Evolutionary conservation across 1,140 invertebrate species (phyloP).

Genomic region (Ctenoplectra terminalis): DNA sequence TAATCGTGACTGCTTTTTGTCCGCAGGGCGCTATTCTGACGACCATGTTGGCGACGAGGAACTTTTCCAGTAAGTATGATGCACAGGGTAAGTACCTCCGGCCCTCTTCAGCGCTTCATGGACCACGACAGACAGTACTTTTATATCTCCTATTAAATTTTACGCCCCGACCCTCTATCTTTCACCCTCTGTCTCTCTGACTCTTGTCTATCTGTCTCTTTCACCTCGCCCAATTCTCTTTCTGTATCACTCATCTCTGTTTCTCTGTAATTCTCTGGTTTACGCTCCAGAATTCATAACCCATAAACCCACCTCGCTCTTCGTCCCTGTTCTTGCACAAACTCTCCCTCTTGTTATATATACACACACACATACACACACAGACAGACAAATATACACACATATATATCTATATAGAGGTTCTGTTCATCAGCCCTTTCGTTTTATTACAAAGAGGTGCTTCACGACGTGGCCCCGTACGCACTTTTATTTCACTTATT

Average conservation of each 20-base stretch:
- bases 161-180: slow-evolving; percentile 47
- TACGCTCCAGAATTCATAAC: slow-evolving; percentile 37
- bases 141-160: slow-evolving; percentile 70
- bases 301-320: slow-evolving; percentile 26
- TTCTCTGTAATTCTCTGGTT: neutral
- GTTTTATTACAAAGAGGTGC: slow-evolving; percentile 53
- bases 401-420: slow-evolving; percentile 28
- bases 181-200: neutral
- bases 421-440: slow-evolving; percentile 55
- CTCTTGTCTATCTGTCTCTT: neutral
- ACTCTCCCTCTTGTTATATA: neutral
- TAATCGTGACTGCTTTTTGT: slow-evolving; percentile 31
- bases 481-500: slow-evolving; percentile 27
- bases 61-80: slow-evolving; percentile 98
- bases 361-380: neutral
- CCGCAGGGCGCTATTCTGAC: slow-evolving; percentile 98
- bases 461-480: slow-evolving; percentile 49
- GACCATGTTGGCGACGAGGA: slow-evolving; percentile 99
- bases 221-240: neutral
- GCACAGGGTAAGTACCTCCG: slow-evolving; percentile 86
- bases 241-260: neutral
- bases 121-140: slow-evolving; percentile 77
- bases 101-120: slow-evolving; percentile 82
- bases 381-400: neutral
- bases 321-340: slow-evolving; percentile 49